Conservation (phyloP, 2,888 invertebrate species). For the Lochmaea capreae region DNA sequence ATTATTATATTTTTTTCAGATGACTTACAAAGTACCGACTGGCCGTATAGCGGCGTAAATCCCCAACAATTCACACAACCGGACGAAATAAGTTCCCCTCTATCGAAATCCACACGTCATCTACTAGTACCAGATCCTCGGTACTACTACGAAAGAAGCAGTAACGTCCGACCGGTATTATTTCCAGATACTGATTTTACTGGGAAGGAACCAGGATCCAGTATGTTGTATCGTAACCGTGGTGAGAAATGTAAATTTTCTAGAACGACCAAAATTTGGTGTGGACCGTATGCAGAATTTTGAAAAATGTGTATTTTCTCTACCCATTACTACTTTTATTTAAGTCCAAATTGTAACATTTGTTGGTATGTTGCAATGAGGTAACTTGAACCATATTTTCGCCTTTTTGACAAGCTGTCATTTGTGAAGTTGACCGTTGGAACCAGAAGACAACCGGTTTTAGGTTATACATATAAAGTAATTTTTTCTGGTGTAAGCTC, state of each 20-base stretch:
- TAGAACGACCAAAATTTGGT: too few species aligned
- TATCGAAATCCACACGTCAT: slow-evolving; percentile 85
- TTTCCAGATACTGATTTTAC: slow-evolving; percentile 58
- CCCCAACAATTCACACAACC: slow-evolving; percentile 84
- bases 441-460: too few species aligned
- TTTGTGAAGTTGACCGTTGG: too few species aligned
- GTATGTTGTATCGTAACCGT: slow-evolving; percentile 60
- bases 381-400: too few species aligned
- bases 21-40: slow-evolving; percentile 79
- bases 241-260: slow-evolving; percentile 61
- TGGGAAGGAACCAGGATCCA: slow-evolving; percentile 56
- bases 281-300: too few species aligned
- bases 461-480: too few species aligned
- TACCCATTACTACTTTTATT: too few species aligned
- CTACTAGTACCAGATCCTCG: slow-evolving; percentile 77
- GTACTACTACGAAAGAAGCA: slow-evolving; percentile 72
- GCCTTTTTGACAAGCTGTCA: too few species aligned
- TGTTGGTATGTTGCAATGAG: too few species aligned
- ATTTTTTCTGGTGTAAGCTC: too few species aligned
- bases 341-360: too few species aligned
- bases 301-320: too few species aligned
- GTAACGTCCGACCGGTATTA: slow-evolving; percentile 57
- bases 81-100: slow-evolving; percentile 77
- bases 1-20: slow-evolving; percentile 62
- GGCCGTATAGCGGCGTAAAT: slow-evolving; percentile 81